Conservation (phyloP, 2,113 vertebrate species). For the Petromus typicus region DNA sequence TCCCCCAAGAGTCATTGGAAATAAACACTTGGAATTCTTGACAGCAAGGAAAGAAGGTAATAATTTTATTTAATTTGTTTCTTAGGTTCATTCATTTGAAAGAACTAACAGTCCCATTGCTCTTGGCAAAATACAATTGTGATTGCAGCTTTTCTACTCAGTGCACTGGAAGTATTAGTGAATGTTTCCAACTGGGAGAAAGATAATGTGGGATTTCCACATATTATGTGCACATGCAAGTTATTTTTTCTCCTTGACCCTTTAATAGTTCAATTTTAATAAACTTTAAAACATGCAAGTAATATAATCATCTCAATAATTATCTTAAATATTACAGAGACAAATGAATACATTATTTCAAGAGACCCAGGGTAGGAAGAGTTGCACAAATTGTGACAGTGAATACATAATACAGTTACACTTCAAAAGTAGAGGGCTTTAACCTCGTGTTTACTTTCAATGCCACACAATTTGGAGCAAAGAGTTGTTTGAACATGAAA, state of each 20-base stretch:
- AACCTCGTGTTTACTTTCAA: constrained; percentile 45
- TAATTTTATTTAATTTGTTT: constrained; percentile 68
- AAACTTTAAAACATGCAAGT: constrained; percentile 56
- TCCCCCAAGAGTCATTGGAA: constrained; percentile 11
- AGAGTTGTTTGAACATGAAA: background rate
- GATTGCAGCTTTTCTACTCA: constrained; percentile 68
- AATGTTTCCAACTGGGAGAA: background rate
- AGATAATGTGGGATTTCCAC: background rate
- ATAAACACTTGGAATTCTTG: constrained; percentile 40
- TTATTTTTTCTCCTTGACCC: background rate
- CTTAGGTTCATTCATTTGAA: constrained; percentile 60
- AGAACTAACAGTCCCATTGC: constrained; percentile 25
- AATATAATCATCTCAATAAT: constrained; percentile 49
- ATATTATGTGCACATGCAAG: constrained; percentile 1
- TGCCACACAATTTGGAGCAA: background rate
- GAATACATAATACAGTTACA: constrained; percentile 33
- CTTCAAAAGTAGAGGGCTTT: constrained; percentile 59
- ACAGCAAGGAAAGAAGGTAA: constrained; percentile 32
- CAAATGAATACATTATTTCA: constrained; percentile 47
- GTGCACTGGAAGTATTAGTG: background rate
- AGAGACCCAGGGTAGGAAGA: constrained; percentile 15
- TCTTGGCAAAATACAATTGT: constrained; percentile 38
- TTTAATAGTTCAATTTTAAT: constrained; percentile 23
- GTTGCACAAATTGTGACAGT: constrained; percentile 50
- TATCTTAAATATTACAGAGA: constrained; percentile 21